Conservation (phyloP, 2,113 vertebrate genomes). For the Oncorhynchus masou region DNA sequence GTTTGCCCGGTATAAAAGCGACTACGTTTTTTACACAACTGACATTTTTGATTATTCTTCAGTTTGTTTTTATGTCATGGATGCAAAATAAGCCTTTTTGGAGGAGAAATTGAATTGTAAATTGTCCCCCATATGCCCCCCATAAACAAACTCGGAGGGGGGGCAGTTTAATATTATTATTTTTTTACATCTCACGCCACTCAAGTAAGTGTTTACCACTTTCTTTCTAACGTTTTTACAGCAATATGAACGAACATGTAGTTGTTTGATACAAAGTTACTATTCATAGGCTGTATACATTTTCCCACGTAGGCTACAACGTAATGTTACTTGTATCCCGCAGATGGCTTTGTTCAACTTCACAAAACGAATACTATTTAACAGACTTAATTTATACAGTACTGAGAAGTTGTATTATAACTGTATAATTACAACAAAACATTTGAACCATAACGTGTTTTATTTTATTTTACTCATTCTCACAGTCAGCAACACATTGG, state of each 20-base stretch:
- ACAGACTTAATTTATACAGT: not conserved
- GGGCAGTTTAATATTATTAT: slow-evolving; percentile 14
- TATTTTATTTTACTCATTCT: no score
- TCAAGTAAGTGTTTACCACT: slow-evolving; percentile 62
- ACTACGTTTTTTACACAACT: slow-evolving; percentile 20
- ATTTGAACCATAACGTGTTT: no score
- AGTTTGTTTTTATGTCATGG: slow-evolving; percentile 11
- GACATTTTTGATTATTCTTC: slow-evolving; percentile 39
- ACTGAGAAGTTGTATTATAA: not conserved
- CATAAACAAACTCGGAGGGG: slow-evolving; percentile 17
- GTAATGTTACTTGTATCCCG: not conserved
- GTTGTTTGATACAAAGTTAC: not conserved
- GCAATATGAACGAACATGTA: not conserved
- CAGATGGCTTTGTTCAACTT: not conserved
- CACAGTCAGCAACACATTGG: no score
- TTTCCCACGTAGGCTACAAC: not conserved
- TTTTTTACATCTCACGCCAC: not conserved
- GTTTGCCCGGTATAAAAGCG: slow-evolving; percentile 47
- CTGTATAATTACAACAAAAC: no score
- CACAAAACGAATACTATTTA: not conserved
- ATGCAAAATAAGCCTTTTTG: slow-evolving; percentile 41
- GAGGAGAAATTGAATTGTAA: slow-evolving; percentile 41
- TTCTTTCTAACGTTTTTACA: not conserved
- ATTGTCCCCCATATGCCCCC: slow-evolving; percentile 29
- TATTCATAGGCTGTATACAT: not conserved